Evolutionary conservation across 2,888 invertebrate genomes (phyloP).

Genomic region (Trissolcus japonicus): DNA sequence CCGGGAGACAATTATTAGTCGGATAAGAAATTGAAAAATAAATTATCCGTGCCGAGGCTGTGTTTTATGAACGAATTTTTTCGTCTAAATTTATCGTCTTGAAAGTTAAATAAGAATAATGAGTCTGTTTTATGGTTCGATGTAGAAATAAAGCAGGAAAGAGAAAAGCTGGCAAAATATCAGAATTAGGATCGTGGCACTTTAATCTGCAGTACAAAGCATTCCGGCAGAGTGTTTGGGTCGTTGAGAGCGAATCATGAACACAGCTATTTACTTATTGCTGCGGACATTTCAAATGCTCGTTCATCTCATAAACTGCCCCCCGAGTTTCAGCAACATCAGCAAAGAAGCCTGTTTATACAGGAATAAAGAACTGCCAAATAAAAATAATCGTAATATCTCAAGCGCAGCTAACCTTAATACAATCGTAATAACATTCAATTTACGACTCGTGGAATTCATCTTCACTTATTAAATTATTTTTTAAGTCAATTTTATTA

Average conservation of each 20-base stretch:
- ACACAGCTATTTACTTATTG: constrained; percentile 33
- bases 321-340: no score
- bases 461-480: no score
- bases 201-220: constrained; percentile 36
- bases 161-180: constrained; percentile 34
- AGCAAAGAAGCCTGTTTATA: no score
- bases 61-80: constrained; percentile 9
- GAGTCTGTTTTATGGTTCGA: constrained; percentile 18
- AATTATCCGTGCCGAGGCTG: background rate
- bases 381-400: no score
- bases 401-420: no score
- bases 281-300: constrained; percentile 23
- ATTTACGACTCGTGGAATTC: no score
- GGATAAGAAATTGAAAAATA: constrained; percentile 9
- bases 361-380: no score
- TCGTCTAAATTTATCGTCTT: constrained; percentile 27
- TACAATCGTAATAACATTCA: no score
- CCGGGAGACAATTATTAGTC: background rate
- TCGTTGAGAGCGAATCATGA: constrained; percentile 24
- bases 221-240: constrained; percentile 8
- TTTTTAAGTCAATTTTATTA: no score
- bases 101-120: constrained; percentile 43
- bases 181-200: constrained; percentile 32
- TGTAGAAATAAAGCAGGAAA: constrained; percentile 25
- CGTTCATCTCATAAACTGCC: no score